Evolutionary conservation across 1,140 invertebrate genomes (phyloP), one percentile per base, ranked within the genome.

Genomic region (Sycophaga agraensis): DNA sequence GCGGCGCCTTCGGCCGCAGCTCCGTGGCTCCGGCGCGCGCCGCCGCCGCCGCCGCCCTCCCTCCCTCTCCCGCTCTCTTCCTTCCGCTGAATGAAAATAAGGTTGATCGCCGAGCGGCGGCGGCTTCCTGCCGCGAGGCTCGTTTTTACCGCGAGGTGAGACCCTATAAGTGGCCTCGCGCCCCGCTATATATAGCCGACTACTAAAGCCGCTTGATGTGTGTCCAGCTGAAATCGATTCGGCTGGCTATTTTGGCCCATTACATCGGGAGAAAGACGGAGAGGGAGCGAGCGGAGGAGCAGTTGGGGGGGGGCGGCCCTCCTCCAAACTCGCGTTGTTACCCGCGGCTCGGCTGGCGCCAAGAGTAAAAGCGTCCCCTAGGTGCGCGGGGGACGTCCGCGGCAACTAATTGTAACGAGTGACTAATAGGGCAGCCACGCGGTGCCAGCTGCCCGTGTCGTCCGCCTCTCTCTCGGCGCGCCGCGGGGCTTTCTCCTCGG

Each of bases 221-320:
- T 42, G 24, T 59, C 57, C 57, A 59, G 35, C 57, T 50, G 21
- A 37, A 42, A 59, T 51, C 57, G 57, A 59, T 59, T 34, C 39
- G 35, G 31, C 48, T 35, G 31, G 57, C 46, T 59, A 59, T 59
- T 59, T 59, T 59, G 24, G 46, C 34, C 46, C 46, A 42, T 50
- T 49, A 42, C 50, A 31, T 59, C 4, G 28, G 11, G 28, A 31
- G 28, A 31, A 11, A 31, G 28, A 31, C 40, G 24, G 16, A 39
- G 35, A 53, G 21, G 24, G 5, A 53, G 19, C 43, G 69, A 74
- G 73, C 73, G 73, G 35, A 24, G 42, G 35, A 53, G 37, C n/a
- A 17, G 4, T 19, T 31, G 28, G 11, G 28, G 11, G 28, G 11
- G 28, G 11, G 28, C 17, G 24, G 31, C 14, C 16, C 26, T 24